These are phyloP conservation scores for Gephyroberyx darwinii DNA, from an alignment of 2,797 vertebrate species.

Conservation along the genomic window DNA sequence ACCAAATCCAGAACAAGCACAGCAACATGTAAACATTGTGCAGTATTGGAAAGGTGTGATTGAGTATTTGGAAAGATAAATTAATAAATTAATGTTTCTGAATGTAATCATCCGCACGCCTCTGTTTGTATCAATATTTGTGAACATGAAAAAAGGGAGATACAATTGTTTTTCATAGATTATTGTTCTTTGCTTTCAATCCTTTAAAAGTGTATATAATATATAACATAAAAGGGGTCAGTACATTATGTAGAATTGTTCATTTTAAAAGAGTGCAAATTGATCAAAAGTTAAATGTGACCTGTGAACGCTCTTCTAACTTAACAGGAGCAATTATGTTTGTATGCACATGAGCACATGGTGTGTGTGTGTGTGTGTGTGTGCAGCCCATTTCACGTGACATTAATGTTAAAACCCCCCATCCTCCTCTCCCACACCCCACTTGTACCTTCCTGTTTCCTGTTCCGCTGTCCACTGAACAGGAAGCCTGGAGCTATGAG, in stretches of 20 bases:
- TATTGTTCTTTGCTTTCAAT: too few species aligned
- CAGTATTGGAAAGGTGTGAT: conserved; percentile 2
- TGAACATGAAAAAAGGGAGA: too few species aligned
- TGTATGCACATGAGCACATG: too few species aligned
- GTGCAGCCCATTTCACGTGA: neutral
- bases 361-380: too few species aligned
- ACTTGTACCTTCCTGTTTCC: conserved; percentile 79
- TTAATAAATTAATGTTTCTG: conserved; percentile 23
- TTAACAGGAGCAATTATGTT: too few species aligned
- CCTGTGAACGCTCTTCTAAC: too few species aligned
- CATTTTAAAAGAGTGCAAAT: too few species aligned
- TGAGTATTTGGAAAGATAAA: conserved; percentile 43
- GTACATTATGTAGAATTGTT: too few species aligned
- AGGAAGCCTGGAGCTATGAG: conserved; percentile 72
- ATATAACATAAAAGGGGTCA: too few species aligned
- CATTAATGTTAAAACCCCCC: neutral
- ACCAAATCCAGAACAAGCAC: neutral
- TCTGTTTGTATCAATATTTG: neutral
- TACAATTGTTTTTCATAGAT: too few species aligned
- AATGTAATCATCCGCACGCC: neutral
- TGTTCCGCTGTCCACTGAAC: conserved; percentile 72
- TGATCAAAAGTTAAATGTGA: too few species aligned
- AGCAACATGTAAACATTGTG: conserved; percentile 9
- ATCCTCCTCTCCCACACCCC: conserved; percentile 59
- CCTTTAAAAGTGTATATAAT: too few species aligned